Conservation (phyloP, 2,888 invertebrate genomes). For the Hecatera dysodea region DNA sequence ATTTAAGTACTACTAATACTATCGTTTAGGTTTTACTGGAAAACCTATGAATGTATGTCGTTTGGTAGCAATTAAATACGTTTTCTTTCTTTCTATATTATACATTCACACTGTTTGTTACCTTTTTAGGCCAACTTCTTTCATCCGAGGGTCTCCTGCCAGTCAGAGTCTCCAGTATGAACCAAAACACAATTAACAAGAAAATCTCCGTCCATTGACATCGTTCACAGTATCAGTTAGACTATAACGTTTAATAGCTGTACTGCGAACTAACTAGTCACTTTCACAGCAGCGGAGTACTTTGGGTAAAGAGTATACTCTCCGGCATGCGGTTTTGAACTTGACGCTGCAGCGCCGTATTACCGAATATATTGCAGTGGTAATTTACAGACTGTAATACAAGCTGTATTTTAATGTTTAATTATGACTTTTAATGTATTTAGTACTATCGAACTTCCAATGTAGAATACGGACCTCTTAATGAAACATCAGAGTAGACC, state of each 20-base stretch:
- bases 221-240: neutral
- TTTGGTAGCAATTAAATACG: too few relatives aligned
- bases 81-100: too few relatives aligned
- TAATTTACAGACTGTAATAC: conserved; percentile 10
- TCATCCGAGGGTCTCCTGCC: neutral
- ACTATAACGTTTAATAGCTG: conserved; percentile 25
- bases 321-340: conserved; percentile 49
- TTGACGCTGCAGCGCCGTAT: conserved; percentile 26
- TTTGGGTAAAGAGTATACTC: conserved; percentile 31
- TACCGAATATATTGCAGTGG: conserved; percentile 20
- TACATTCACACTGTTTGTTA: neutral
- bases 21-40: too few relatives aligned
- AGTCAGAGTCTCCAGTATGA: neutral
- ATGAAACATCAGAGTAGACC: neutral
- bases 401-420: neutral
- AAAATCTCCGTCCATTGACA: neutral
- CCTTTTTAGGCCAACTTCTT: neutral
- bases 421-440: neutral
- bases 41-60: too few relatives aligned
- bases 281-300: conserved; percentile 44
- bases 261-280: conserved; percentile 47
- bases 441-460: neutral
- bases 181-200: conserved; percentile 8
- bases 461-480: neutral
- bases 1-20: too few relatives aligned